Evolutionary conservation across 2,797 vertebrate genomes (phyloP).

Genomic region (Crenuchus spilurus): DNA sequence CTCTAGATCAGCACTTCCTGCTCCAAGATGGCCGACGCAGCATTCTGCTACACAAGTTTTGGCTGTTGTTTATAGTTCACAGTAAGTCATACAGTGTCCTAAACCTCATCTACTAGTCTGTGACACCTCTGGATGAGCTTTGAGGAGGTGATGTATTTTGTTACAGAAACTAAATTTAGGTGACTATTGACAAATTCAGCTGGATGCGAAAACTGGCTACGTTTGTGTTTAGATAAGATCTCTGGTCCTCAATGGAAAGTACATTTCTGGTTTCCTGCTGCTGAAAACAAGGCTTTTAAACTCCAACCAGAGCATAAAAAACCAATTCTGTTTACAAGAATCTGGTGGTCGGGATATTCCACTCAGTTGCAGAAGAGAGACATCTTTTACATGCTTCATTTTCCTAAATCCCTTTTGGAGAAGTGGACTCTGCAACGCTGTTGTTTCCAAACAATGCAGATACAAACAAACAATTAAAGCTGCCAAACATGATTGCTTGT

Average conservation of each 20-base stretch:
- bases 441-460: slow-evolving; percentile 8
- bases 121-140: no score
- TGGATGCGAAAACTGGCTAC: no score
- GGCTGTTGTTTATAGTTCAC: no score
- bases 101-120: no score
- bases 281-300: not conserved
- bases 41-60: no score
- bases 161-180: no score
- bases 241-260: not conserved
- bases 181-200: no score
- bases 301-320: not conserved
- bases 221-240: no score
- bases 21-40: no score
- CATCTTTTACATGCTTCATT: slow-evolving; percentile 1
- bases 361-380: slow-evolving; percentile 22
- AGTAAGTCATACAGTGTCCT: no score
- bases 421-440: not conserved
- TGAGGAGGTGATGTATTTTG: no score
- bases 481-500: slow-evolving; percentile 13
- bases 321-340: slow-evolving; percentile 3
- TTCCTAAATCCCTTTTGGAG: not conserved
- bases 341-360: slow-evolving; percentile 16
- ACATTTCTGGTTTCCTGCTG: not conserved
- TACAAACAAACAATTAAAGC: slow-evolving; percentile 21
- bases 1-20: no score